Evolutionary conservation across 2,888 invertebrate genomes (phyloP), one percentile per base, ranked within the genome.

Genomic region (Gymnosoma rotundatum): DNA sequence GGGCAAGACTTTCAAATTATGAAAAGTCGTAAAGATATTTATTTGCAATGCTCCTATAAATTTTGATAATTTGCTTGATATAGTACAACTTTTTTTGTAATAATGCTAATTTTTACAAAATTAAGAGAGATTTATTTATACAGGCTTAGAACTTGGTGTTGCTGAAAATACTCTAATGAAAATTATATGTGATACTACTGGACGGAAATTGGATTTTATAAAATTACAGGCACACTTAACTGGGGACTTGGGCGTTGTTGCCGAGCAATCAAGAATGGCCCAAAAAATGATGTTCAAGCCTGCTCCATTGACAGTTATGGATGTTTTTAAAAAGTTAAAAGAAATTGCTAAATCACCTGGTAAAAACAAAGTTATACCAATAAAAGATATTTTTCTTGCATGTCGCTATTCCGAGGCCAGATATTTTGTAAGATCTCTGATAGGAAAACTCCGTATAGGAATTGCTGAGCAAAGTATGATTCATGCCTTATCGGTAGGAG

Each of bases 401-500:
- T 98, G 98, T 91, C 94, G 96, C 63, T 94, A 95, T 83, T 95
- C 95, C 0, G 99, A 99, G 92, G 97, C 98, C 0, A 94, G 97
- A 72, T 99, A 96, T 91, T 93, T 99, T 18, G 97, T 98, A 72
- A 93, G 99, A 87, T 98, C 98, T 0, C 92, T 99, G 21, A 95
- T 97, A 83, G 99, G 99, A 38, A 99, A 99, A 93, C 93, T 99
- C 76, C 94, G 99, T 63, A 98, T 99, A 88, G 99, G 99, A 0
- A 93, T 99, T 78, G 99, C 99, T 0, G 99, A 99, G 90, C 98
- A 99, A 92, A 98, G 98, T 0, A 95, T 99, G 48, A 93, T 99
- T 63, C 94, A 97, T 92, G 98, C 99, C 12, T 92, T 99, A 63
- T 98, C 98, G 0, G 94, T 96, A 88, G 98, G 98, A 2, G 94